Percentiles rank a stretch among this genome's conserved stretches.
phyloP scores from a whole-genome alignment of 2,113 vertebrate species.

The Mus musculus region GRCm39 chr10:16874501-16875000 shows the following conservation, averaged over 20 bases:
- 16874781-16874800: background rate
- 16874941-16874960: constrained; percentile 54
- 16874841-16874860: background rate
- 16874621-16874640: background rate
- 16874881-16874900: background rate
- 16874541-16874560: background rate
- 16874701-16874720: background rate
- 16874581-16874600: background rate
- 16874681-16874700: background rate
- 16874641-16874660: background rate
- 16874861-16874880: background rate
- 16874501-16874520: background rate
- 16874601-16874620: background rate
- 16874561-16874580: background rate
- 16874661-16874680: background rate
- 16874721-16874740: background rate
- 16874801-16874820: background rate
- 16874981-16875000: constrained; percentile 71
- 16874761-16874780: background rate
- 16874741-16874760: background rate
- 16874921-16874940: constrained; percentile 56
- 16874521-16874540: background rate
- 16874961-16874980: constrained; percentile 77
- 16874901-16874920: constrained; percentile 45
- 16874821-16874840: background rate